These are phyloP conservation scores for Platalea minor DNA, from an alignment of 2,797 vertebrate species.

Conservation along the genomic window DNA sequence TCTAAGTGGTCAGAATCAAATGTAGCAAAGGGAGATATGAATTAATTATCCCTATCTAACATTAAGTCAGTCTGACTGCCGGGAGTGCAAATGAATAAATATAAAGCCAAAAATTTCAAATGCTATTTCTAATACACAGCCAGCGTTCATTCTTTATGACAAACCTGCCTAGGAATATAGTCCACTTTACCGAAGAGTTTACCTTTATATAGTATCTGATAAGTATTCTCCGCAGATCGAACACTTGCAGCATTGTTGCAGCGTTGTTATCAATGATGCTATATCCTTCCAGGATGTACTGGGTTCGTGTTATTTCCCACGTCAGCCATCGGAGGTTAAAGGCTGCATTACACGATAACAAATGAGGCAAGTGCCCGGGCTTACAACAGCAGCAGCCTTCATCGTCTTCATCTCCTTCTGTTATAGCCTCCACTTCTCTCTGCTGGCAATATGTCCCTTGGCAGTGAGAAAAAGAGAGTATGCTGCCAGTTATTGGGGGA, in stretches of 20 bases:
- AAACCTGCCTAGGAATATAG: not conserved
- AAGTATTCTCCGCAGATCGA: conserved; percentile 91
- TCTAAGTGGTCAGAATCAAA: not conserved
- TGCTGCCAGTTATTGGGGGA: not conserved
- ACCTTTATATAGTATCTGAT: conserved; percentile 96
- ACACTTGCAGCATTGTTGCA: conserved; percentile 93
- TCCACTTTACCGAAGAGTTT: not conserved
- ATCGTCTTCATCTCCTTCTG: conserved; percentile 92
- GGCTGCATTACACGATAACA: conserved; percentile 91
- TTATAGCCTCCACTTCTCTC: conserved; percentile 96
- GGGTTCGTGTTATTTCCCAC: conserved; percentile 90
- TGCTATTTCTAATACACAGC: not conserved
- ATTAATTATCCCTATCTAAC: not conserved
- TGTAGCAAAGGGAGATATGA: not conserved
- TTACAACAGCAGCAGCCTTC: conserved; percentile 93
- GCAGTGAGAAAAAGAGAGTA: conserved; percentile 22
- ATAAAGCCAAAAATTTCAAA: not conserved
- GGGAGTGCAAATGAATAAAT: not conserved
- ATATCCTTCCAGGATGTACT: conserved; percentile 95
- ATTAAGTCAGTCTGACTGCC: not conserved
- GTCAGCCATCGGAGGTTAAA: conserved; percentile 95
- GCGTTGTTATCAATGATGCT: conserved; percentile 95
- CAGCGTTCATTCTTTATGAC: not conserved
- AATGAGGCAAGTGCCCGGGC: conserved; percentile 87
- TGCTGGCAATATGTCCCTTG: conserved; percentile 97